phyloP scores from a whole-genome alignment of 2,888 invertebrate genomes.

The Hoplodrina ambigua region DNA sequence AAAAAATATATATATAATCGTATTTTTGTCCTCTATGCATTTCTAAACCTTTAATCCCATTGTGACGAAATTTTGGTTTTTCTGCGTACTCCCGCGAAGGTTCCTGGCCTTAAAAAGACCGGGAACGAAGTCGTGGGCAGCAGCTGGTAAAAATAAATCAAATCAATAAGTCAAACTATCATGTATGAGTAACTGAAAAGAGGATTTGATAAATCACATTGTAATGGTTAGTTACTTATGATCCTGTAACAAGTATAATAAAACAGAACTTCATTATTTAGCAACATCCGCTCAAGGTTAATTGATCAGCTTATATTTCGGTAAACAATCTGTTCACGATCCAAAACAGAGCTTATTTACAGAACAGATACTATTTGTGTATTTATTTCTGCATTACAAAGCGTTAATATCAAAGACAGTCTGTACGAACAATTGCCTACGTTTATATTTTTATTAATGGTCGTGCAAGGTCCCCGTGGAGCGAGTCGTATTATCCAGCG shows the following conservation, averaged over 20 bases:
- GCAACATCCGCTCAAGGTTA: slow-evolving; percentile 66
- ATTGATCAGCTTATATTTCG: slow-evolving; percentile 75
- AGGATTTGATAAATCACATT: slow-evolving; percentile 19
- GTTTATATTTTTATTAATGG: slow-evolving; percentile 69
- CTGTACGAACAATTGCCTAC: slow-evolving; percentile 41
- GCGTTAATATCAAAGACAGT: slow-evolving; percentile 41
- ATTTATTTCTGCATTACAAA: slow-evolving; percentile 35
- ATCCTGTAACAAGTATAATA: slow-evolving; percentile 4
- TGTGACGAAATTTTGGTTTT: no score
- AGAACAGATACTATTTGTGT: slow-evolving; percentile 35
- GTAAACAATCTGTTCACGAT: slow-evolving; percentile 63
- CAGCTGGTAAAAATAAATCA: neutral
- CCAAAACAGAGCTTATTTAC: slow-evolving; percentile 29
- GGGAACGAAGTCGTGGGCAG: no score
- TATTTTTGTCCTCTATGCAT: no score
- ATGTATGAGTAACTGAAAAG: neutral
- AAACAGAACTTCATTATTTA: slow-evolving; percentile 61
- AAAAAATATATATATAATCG: no score
- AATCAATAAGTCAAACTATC: neutral
- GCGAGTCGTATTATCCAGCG: slow-evolving; percentile 65
- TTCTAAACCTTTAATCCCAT: no score
- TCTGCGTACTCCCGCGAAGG: no score
- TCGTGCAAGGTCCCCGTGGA: slow-evolving; percentile 43
- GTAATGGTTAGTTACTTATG: slow-evolving; percentile 8
- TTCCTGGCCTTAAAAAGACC: no score